Percentiles rank a stretch among this genome's conserved stretches.
Conservation (phyloP, 2,888 invertebrate genomes). For the Andrena camellia region DNA sequence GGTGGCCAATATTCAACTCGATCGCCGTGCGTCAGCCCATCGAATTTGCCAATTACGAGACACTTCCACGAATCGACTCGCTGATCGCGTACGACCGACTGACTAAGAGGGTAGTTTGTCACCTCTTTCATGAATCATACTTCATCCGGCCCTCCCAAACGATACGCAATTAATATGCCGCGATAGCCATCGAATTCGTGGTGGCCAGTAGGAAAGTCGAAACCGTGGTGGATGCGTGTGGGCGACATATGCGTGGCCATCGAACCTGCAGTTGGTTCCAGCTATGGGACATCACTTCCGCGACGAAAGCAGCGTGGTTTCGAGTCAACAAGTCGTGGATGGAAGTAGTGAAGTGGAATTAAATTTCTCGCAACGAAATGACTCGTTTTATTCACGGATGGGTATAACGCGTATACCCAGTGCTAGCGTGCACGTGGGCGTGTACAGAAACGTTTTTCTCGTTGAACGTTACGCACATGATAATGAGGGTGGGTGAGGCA, state of each 20-base stretch:
- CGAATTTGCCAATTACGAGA: slow-evolving; percentile 9
- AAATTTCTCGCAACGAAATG: slow-evolving; percentile 43
- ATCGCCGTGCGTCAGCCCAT: background rate
- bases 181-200: slow-evolving; percentile 51
- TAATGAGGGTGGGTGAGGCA: slow-evolving; percentile 74
- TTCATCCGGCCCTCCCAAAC: slow-evolving; percentile 26
- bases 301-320: slow-evolving; percentile 39
- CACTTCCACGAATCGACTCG: background rate
- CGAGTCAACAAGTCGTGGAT: slow-evolving; percentile 14
- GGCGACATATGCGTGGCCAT: slow-evolving; percentile 52
- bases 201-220: slow-evolving; percentile 48
- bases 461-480: slow-evolving; percentile 73
- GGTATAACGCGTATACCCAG: slow-evolving; percentile 23
- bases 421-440: slow-evolving; percentile 63
- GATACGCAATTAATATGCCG: slow-evolving; percentile 62
- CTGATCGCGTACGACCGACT: background rate
- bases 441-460: slow-evolving; percentile 68
- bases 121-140: slow-evolving; percentile 56
- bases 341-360: slow-evolving; percentile 28
- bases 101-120: slow-evolving; percentile 26
- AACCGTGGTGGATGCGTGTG: slow-evolving; percentile 50
- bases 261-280: slow-evolving; percentile 29
- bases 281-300: slow-evolving; percentile 55
- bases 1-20: slow-evolving; percentile 4
- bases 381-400: slow-evolving; percentile 54